phyloP scores from a whole-genome alignment of 2,888 invertebrate species.

The Cecidostiba fungosa region DNA sequence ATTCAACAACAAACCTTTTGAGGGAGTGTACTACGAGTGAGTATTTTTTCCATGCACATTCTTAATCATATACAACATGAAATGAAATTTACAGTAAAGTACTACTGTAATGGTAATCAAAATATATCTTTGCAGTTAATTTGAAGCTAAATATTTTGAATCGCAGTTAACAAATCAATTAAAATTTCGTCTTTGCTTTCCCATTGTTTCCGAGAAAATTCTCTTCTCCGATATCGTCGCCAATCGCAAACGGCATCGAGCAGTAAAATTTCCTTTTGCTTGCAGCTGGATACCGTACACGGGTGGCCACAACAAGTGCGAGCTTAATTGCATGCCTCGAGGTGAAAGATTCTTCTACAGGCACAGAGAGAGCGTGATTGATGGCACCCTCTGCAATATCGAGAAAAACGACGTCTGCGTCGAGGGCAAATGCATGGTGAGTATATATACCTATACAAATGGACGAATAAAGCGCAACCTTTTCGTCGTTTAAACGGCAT shows the following conservation, averaged over 20 bases:
- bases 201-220: too few species aligned
- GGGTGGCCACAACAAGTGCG: slow-evolving; percentile 94
- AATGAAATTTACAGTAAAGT: not conserved
- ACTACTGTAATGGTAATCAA: too few species aligned
- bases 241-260: slow-evolving; percentile 5
- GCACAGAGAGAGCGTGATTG: slow-evolving; percentile 89
- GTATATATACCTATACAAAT: slow-evolving; percentile 65
- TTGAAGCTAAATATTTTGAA: too few species aligned
- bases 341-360: slow-evolving; percentile 95
- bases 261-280: slow-evolving; percentile 61
- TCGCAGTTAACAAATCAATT: not conserved
- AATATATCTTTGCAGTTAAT: too few species aligned
- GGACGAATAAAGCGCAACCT: slow-evolving; percentile 30
- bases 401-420: slow-evolving; percentile 96
- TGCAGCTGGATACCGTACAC: slow-evolving; percentile 93
- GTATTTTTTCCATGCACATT: slow-evolving; percentile 71
- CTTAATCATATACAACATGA: slow-evolving; percentile 32
- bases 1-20: slow-evolving; percentile 90
- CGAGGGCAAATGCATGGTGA: slow-evolving; percentile 94
- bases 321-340: slow-evolving; percentile 96
- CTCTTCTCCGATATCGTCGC: not conserved
- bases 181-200: too few species aligned
- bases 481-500: slow-evolving; percentile 44
- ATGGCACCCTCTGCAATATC: slow-evolving; percentile 92
- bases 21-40: slow-evolving; percentile 91